Conservation (phyloP, 37 sponge, comb jelly and placozoan genomes). For the Aplysina aerophoba region DNA sequence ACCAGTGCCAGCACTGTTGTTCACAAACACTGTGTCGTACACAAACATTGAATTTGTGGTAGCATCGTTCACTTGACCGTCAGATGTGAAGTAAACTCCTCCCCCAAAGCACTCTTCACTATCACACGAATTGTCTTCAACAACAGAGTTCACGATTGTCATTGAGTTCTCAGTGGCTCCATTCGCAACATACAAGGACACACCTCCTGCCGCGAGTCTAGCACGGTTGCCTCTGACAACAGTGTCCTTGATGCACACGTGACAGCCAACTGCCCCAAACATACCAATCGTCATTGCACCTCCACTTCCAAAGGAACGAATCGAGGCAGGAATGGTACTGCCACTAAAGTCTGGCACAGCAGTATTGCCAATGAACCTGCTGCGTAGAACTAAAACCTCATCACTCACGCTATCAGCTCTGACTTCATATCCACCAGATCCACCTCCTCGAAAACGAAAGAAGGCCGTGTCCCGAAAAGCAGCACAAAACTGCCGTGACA, state of each 20-base stretch:
- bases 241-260: constrained; percentile 36
- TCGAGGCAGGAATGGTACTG: constrained; percentile 53
- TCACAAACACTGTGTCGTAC: constrained; percentile 30
- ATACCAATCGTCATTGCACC: constrained; percentile 59
- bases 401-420: background rate
- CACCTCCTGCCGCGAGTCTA: constrained; percentile 62
- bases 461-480: background rate
- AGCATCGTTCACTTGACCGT: background rate
- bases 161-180: background rate
- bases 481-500: background rate
- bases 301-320: constrained; percentile 70
- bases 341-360: constrained; percentile 40
- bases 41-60: constrained; percentile 27
- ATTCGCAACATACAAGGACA: constrained; percentile 56
- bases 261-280: background rate
- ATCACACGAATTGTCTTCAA: background rate
- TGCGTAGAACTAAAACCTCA: constrained; percentile 35
- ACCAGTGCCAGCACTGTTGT: constrained; percentile 67
- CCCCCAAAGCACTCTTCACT: background rate
- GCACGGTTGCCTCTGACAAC: constrained; percentile 52
- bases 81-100: constrained; percentile 10
- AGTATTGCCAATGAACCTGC: constrained; percentile 46
- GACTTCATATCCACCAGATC: background rate
- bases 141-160: background rate
- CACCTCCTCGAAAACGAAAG: background rate